These are phyloP conservation scores for Martes martes DNA, from an alignment of 2,113 vertebrate species.

Conservation along the genomic window DNA sequence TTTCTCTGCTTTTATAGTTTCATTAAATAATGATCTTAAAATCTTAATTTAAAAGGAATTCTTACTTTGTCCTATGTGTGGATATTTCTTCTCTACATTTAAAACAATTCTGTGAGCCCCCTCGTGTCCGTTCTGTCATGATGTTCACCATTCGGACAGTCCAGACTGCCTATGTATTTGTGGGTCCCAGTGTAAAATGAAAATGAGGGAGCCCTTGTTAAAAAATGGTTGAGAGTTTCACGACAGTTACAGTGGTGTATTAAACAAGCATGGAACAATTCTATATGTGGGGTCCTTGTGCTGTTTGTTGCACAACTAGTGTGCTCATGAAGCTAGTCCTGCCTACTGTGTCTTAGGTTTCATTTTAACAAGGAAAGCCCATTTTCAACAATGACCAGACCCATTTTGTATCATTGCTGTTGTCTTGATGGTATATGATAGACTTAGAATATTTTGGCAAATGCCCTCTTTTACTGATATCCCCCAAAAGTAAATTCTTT, in stretches of 20 bases:
- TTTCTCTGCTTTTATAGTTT: neutral
- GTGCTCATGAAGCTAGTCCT: neutral
- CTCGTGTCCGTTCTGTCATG: neutral
- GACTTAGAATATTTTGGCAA: neutral
- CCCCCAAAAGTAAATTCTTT: neutral
- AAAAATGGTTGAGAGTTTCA: constrained; percentile 11
- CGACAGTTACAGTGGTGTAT: neutral
- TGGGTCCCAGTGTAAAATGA: neutral
- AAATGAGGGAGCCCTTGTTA: neutral
- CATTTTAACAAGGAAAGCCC: constrained; percentile 7
- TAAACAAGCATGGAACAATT: neutral
- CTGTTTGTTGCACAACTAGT: neutral
- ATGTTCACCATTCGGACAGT: neutral
- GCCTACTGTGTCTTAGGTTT: neutral
- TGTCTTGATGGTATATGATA: neutral
- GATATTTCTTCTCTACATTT: neutral
- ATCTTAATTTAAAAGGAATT: constrained; percentile 18
- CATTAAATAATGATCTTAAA: neutral
- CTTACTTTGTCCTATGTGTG: neutral
- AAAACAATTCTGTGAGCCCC: neutral
- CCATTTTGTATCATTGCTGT: neutral
- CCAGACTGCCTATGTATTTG: neutral
- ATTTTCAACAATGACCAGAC: neutral
- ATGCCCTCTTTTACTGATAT: neutral
- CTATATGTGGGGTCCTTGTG: neutral